Conservation (phyloP, 2,888 invertebrate genomes). For the Gerosis bhagava region DNA sequence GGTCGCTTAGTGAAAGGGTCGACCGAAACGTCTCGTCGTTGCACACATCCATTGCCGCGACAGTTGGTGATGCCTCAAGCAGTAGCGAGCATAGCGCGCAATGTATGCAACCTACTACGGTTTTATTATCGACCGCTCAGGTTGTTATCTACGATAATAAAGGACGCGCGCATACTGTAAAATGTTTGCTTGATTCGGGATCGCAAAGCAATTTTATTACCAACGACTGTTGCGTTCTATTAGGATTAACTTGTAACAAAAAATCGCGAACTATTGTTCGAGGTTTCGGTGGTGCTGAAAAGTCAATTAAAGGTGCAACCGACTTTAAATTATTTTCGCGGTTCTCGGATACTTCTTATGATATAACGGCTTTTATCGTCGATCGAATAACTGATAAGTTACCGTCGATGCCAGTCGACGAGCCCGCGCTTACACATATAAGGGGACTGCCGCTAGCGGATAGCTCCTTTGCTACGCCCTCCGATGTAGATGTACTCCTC, state of each 20-base stretch:
- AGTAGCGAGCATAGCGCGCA: not conserved
- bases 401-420: not conserved
- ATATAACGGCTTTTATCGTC: not conserved
- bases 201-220: slow-evolving; percentile 3
- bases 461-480: not conserved
- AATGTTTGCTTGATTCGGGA: not conserved
- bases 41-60: too few species aligned
- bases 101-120: not conserved
- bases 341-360: not conserved
- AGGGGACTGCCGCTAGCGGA: slow-evolving; percentile 1
- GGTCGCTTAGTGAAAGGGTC: not conserved
- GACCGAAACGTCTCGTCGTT: not conserved
- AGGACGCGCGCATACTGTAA: not conserved
- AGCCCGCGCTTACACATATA: not conserved
- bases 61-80: too few species aligned
- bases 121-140: not conserved
- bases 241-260: slow-evolving; percentile 3
- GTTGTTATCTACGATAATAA: not conserved
- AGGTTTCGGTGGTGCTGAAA: slow-evolving; percentile 1
- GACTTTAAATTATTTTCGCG: not conserved
- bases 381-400: slow-evolving; percentile 3
- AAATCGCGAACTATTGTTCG: not conserved
- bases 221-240: not conserved
- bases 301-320: slow-evolving; percentile 1
- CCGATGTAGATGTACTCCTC: not conserved